Percentiles rank a stretch among this genome's conserved stretches.
These are phyloP conservation scores for Drosophila affinis DNA, from an alignment of 2,888 invertebrate genomes.

Conservation along the genomic window DNA sequence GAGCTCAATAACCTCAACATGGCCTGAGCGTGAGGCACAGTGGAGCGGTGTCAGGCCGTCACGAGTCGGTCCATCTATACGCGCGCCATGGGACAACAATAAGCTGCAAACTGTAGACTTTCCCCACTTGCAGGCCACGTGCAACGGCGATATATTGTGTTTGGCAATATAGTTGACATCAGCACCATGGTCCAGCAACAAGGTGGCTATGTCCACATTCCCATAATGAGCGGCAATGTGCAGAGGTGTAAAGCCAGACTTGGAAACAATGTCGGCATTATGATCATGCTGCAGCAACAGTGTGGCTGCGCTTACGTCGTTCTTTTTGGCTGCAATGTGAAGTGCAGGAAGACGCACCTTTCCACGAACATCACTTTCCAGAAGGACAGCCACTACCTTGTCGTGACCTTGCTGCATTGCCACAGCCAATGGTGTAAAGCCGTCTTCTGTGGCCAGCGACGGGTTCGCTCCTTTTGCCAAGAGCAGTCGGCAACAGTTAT, in stretches of 20 bases:
- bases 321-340: slow-evolving; percentile 99
- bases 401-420: slow-evolving; percentile 99
- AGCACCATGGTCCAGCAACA: slow-evolving; percentile 95
- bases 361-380: slow-evolving; percentile 98
- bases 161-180: slow-evolving; percentile 98
- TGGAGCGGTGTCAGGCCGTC: slow-evolving; percentile 98
- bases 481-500: slow-evolving; percentile 95
- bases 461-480: slow-evolving; percentile 97
- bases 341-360: slow-evolving; percentile 97
- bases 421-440: slow-evolving; percentile 98
- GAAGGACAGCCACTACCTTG: slow-evolving; percentile 96
- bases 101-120: slow-evolving; percentile 96
- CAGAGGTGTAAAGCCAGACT: slow-evolving; percentile 98
- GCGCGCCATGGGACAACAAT: slow-evolving; percentile 94
- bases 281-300: slow-evolving; percentile 96
- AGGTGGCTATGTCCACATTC: slow-evolving; percentile 95
- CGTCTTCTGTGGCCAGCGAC: slow-evolving; percentile 98
- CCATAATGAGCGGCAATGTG: slow-evolving; percentile 99
- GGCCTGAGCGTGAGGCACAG: slow-evolving; percentile 98
- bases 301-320: slow-evolving; percentile 97
- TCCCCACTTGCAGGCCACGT: slow-evolving; percentile 99
- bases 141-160: slow-evolving; percentile 98
- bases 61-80: slow-evolving; percentile 95
- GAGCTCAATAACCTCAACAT: slow-evolving; percentile 96
- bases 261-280: slow-evolving; percentile 98